Conservation (phyloP, 2,888 invertebrate species). For the Rambutsinella grinnellia region DNA sequence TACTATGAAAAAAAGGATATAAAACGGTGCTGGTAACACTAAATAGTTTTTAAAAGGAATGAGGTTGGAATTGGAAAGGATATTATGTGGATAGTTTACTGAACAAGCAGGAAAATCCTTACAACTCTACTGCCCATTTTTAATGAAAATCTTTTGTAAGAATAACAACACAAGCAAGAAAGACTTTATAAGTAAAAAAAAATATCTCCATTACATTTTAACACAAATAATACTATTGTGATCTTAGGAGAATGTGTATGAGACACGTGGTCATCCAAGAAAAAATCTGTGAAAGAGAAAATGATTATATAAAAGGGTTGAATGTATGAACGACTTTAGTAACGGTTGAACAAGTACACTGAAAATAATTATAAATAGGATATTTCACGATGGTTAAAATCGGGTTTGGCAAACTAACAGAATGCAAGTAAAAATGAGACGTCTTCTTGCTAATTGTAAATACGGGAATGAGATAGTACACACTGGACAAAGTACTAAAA, state of each 20-base stretch:
- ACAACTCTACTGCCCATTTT: slow-evolving; percentile 49
- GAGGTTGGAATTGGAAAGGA: slow-evolving; percentile 12
- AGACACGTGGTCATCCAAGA: no score
- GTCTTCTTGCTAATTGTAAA: slow-evolving; percentile 4
- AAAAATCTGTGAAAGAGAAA: background rate
- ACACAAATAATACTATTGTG: background rate
- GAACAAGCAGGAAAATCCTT: slow-evolving; percentile 4
- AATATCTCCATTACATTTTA: background rate
- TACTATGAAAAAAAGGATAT: slow-evolving; percentile 25
- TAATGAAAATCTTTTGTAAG: slow-evolving; percentile 22
- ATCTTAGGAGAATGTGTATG: no score
- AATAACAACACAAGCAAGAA: background rate
- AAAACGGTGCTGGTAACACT: slow-evolving; percentile 39
- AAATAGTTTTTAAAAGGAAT: slow-evolving; percentile 4
- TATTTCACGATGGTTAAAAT: background rate
- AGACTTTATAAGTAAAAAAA: background rate
- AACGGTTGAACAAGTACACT: background rate
- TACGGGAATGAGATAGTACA: background rate
- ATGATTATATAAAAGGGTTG: background rate
- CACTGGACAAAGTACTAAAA: slow-evolving; percentile 25
- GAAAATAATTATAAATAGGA: background rate
- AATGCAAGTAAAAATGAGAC: background rate
- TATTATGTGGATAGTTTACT: no score
- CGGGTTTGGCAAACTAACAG: background rate
- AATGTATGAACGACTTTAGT: background rate